Conservation (phyloP, 2,113 vertebrate genomes). For the Chunga burmeisteri region DNA sequence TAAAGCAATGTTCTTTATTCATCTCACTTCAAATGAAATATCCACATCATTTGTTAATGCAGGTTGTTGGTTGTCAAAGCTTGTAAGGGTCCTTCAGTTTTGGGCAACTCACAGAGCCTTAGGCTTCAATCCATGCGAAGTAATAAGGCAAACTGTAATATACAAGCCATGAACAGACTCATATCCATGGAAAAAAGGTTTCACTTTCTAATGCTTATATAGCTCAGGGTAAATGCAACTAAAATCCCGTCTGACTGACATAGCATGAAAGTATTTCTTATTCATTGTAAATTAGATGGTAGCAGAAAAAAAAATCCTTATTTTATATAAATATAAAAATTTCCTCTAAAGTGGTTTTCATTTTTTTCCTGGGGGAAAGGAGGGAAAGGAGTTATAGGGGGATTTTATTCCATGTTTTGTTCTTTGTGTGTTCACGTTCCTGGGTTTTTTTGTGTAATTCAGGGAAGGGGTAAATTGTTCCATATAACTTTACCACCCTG, state of each 20-base stretch:
- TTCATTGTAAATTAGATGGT: constrained; percentile 78
- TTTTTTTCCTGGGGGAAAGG: constrained; percentile 57
- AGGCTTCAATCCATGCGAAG: constrained; percentile 39
- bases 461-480: background rate
- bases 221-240: constrained; percentile 67
- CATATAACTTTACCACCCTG: background rate
- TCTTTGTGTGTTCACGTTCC: background rate
- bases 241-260: constrained; percentile 56
- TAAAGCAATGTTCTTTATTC: constrained; percentile 53
- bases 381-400: background rate
- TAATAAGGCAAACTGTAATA: constrained; percentile 61
- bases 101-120: constrained; percentile 37
- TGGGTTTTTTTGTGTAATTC: background rate
- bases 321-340: constrained; percentile 62
- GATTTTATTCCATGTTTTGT: background rate
- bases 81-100: constrained; percentile 53
- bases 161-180: constrained; percentile 28
- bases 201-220: constrained; percentile 34
- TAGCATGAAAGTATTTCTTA: constrained; percentile 76
- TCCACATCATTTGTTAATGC: constrained; percentile 64
- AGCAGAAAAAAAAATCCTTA: constrained; percentile 60
- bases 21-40: constrained; percentile 68
- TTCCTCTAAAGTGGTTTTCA: constrained; percentile 56
- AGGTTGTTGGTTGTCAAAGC: constrained; percentile 44
- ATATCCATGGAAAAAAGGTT: constrained; percentile 44